Evolutionary conservation across 1,140 invertebrate genomes (phyloP).

Genomic region (Heliconius himera): DNA sequence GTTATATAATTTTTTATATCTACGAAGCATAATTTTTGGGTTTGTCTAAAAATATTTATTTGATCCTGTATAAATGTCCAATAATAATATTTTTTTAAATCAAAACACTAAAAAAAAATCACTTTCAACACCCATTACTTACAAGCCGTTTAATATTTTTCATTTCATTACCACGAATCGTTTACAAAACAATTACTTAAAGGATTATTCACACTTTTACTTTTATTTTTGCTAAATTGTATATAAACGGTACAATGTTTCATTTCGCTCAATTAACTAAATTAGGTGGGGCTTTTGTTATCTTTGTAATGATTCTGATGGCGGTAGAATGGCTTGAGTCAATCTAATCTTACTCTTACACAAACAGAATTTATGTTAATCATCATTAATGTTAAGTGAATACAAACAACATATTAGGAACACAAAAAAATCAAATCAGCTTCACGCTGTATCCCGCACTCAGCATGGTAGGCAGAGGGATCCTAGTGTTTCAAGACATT

Average conservation of each 20-base stretch:
- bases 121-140: background rate
- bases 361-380: background rate
- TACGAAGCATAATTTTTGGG: too few relatives aligned
- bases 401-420: too few relatives aligned
- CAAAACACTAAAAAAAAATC: too few relatives aligned
- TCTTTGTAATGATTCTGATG: constrained; percentile 6
- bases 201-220: background rate
- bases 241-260: background rate
- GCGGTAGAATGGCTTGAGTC: background rate
- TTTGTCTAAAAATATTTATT: too few relatives aligned
- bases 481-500: too few relatives aligned
- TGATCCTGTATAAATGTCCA: too few relatives aligned
- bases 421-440: too few relatives aligned
- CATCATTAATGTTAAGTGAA: background rate
- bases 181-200: constrained; percentile 1
- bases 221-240: background rate
- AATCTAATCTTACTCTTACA: background rate
- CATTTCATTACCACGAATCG: background rate
- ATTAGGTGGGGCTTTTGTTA: background rate
- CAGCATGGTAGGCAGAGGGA: too few relatives aligned
- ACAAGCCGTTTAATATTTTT: background rate
- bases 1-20: too few relatives aligned
- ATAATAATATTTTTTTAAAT: too few relatives aligned
- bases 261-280: background rate
- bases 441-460: too few relatives aligned